Evolutionary conservation across 2,888 invertebrate genomes (phyloP).

Genomic region (Megaustenia siamemsis): DNA sequence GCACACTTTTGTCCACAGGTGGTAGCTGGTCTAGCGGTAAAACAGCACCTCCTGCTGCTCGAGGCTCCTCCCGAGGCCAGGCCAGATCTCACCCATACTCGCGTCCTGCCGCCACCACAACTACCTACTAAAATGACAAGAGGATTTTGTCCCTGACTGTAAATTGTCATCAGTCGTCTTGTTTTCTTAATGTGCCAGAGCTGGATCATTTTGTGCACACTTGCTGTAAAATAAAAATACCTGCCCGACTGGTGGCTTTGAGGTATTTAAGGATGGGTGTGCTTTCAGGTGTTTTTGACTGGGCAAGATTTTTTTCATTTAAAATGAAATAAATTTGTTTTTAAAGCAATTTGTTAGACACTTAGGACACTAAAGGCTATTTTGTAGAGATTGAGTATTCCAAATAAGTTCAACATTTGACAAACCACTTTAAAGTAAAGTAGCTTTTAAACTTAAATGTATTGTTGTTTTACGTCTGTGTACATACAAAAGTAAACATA

Average conservation of each 20-base stretch:
- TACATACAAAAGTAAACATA: too few relatives aligned
- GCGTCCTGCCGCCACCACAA: background rate
- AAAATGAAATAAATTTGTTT: too few relatives aligned
- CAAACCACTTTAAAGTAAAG: too few relatives aligned
- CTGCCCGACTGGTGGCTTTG: background rate
- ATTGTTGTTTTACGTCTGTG: too few relatives aligned
- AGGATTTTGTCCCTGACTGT: background rate
- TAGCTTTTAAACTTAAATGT: too few relatives aligned
- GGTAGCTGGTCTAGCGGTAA: conserved; percentile 35
- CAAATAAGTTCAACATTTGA: too few relatives aligned
- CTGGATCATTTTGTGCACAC: conserved; percentile 14
- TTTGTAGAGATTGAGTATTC: too few relatives aligned
- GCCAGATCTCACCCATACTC: conserved; percentile 39
- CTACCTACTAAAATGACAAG: background rate
- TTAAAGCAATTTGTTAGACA: too few relatives aligned
- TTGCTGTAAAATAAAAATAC: conserved; percentile 3
- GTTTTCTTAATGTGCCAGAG: background rate
- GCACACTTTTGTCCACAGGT: conserved; percentile 9
- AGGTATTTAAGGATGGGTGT: conserved; percentile 5
- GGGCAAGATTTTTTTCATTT: too few relatives aligned
- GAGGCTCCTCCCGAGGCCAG: conserved; percentile 25
- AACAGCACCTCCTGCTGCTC: conserved; percentile 20
- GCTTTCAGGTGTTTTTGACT: background rate
- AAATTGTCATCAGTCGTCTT: background rate
- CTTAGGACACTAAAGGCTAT: too few relatives aligned